Base-by-base conservation (phyloP, 2,888 invertebrate genomes). In the Lymantria monacha region DNA sequence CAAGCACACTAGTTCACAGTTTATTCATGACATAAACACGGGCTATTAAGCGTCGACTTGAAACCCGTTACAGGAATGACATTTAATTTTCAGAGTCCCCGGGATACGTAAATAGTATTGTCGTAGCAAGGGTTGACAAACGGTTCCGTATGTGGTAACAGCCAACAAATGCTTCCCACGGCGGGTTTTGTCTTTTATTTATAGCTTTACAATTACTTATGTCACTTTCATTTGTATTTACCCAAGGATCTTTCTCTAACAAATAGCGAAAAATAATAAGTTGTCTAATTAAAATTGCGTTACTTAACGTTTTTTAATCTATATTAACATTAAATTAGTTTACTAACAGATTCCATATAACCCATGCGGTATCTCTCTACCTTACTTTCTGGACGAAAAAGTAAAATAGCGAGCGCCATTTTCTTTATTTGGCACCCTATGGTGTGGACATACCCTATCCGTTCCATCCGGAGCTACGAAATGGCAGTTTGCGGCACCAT, bases 21-120 rank as follows among this genome's bases (percentile, higher is more conserved):
- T 67, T 63, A 70, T 63, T 56, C 44, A 64, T 50, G 42, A 61
- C 50, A 45, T 69, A 72, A 71, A 57, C 56, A 61, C n/a, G 30
- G 53, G 46, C 56, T 50, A 68, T 69, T 69, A 63, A 42, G 8
- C 52, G 51, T 53, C 36, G 60, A 58, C 57, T 56, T 57, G 37
- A 50, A 49, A 64, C 44, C 46, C 38, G 52, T 49, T 62, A 66
- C 66, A 61, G 38, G 51, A 66, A 65, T 59, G 63, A 69, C 73
- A 63, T 77, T 79, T 74, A 78, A 77, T 81, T 79, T 73, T 69
- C 73, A 69, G 64, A 49, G 65, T 69, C 66, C 69, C 64, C 48
- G 55, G 52, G 61, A 60, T 56, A 38, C 52, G 61, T 66, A 63
- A 69, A 66, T 63, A 70, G 76, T 76, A 76, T 79, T 78, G 72